Conservation (phyloP, 2,797 vertebrate genomes). For the Petrocephalus schoutedeni region DNA sequence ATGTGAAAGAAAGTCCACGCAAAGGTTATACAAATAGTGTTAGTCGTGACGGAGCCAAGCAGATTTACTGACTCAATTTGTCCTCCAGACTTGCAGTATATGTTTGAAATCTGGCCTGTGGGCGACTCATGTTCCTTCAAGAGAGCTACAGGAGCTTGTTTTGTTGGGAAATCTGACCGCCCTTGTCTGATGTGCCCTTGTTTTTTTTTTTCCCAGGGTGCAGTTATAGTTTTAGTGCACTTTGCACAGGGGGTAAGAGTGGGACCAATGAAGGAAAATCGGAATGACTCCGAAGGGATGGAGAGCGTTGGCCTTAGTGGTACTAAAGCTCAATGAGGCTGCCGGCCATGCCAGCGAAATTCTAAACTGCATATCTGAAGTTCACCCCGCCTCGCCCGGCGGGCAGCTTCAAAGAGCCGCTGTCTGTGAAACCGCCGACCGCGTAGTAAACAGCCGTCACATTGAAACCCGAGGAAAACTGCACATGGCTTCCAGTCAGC, state of each 20-base stretch:
- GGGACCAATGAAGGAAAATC: background rate
- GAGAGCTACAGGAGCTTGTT: constrained; percentile 32
- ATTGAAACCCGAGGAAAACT: constrained; percentile 41
- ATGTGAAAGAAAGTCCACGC: constrained; percentile 57
- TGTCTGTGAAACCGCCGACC: background rate
- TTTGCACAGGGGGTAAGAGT: background rate
- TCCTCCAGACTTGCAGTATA: background rate
- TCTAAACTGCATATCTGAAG: background rate
- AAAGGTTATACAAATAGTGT: constrained; percentile 57
- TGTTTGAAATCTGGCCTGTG: constrained; percentile 1
- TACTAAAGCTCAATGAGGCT: background rate
- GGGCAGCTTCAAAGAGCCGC: background rate
- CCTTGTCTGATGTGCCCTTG: constrained; percentile 26
- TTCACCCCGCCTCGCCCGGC: background rate
- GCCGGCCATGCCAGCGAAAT: background rate
- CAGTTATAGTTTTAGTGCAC: constrained; percentile 27
- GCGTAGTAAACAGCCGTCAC: constrained; percentile 29
- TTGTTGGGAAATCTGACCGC: constrained; percentile 38
- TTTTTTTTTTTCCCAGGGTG: constrained; percentile 32
- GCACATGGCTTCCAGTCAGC: background rate
- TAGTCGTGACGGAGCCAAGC: constrained; percentile 9
- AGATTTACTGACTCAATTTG: background rate
- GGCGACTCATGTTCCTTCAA: constrained; percentile 20
- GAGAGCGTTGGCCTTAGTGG: constrained; percentile 12
- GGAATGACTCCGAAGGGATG: constrained; percentile 27